Percentiles rank a stretch among this genome's conserved stretches.
These are phyloP conservation scores for Saguinus imperator DNA, from an alignment of 2,113 vertebrate species.

Conservation along the genomic window DNA sequence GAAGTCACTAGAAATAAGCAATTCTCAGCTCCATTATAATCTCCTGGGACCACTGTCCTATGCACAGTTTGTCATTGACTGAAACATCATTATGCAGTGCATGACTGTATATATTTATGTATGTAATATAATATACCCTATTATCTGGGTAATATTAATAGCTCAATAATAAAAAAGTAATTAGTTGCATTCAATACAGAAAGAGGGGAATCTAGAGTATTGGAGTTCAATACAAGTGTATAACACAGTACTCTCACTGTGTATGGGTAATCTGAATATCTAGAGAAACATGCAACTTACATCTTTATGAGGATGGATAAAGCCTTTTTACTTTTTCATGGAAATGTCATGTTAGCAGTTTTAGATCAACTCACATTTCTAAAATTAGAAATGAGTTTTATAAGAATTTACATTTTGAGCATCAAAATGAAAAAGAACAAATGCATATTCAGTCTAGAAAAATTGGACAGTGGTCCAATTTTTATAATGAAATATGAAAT, in stretches of 20 bases:
- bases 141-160: neutral
- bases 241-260: neutral
- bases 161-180: neutral
- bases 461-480: neutral
- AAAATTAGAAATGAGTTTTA: slow-evolving; percentile 41
- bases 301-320: neutral
- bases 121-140: neutral
- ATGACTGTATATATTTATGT: neutral
- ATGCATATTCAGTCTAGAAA: neutral
- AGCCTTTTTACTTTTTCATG: neutral
- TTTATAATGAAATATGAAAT: neutral
- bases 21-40: neutral
- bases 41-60: neutral
- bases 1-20: neutral
- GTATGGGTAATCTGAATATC: neutral
- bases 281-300: slow-evolving; percentile 3
- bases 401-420: slow-evolving; percentile 19
- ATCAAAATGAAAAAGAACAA: slow-evolving; percentile 35
- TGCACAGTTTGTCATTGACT: neutral
- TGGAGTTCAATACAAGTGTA: neutral
- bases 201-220: neutral
- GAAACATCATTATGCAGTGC: neutral
- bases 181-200: neutral
- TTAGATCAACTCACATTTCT: slow-evolving; percentile 6
- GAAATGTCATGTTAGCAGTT: neutral